Conservation (phyloP, 2,797 vertebrate species). For the Spinus olivaceus region DNA sequence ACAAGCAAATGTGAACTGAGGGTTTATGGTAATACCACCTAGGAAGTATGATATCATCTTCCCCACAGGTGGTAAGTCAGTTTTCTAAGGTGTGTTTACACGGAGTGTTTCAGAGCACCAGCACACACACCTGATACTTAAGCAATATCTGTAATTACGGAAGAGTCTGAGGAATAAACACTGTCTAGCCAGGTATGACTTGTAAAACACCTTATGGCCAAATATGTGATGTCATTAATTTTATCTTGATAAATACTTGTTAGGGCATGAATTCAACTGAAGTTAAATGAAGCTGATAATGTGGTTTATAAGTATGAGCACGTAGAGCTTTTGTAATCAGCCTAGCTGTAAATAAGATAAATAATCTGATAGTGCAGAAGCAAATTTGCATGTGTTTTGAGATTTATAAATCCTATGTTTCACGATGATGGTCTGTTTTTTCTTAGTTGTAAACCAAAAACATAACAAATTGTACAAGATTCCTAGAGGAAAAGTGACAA, state of each 20-base stretch:
- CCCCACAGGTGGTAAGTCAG: slow-evolving; percentile 48
- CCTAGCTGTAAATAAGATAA: background rate
- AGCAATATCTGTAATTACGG: slow-evolving; percentile 38
- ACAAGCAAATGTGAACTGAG: slow-evolving; percentile 36
- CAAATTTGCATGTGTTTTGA: slow-evolving; percentile 16
- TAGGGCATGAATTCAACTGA: slow-evolving; percentile 34
- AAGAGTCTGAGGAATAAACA: slow-evolving; percentile 50
- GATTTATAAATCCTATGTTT: background rate
- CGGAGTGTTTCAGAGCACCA: background rate
- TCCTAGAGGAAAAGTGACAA: background rate
- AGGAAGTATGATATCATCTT: slow-evolving; percentile 60
- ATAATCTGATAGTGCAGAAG: background rate
- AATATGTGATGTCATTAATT: slow-evolving; percentile 47
- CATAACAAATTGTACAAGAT: background rate
- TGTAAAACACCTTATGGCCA: slow-evolving; percentile 52
- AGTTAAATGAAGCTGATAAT: slow-evolving; percentile 53
- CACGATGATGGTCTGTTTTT: background rate
- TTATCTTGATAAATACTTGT: slow-evolving; percentile 41
- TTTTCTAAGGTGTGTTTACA: slow-evolving; percentile 46
- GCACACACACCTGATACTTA: background rate
- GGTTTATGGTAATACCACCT: slow-evolving; percentile 54
- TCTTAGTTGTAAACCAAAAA: background rate
- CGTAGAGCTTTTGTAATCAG: background rate
- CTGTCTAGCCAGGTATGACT: slow-evolving; percentile 64
- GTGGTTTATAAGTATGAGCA: background rate